Percentiles rank a stretch among this genome's conserved stretches.
Conservation (phyloP, 2,888 invertebrate genomes). For the Eupithecia vulgata region DNA sequence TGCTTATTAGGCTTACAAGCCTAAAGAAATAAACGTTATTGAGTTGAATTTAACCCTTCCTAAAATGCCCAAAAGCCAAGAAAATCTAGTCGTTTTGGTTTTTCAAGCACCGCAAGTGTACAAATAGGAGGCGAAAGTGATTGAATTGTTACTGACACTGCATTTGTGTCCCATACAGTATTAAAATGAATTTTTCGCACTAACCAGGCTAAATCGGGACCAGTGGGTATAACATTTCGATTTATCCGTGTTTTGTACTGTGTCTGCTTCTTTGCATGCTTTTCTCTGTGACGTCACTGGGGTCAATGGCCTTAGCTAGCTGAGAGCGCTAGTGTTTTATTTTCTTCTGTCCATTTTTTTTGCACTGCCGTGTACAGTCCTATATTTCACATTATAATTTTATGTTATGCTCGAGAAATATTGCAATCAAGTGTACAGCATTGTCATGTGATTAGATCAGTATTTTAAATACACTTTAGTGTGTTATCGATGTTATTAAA, state of each 20-base stretch:
- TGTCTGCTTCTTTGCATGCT: slow-evolving; percentile 76
- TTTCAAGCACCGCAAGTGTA: slow-evolving; percentile 47
- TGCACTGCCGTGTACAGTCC: slow-evolving; percentile 38
- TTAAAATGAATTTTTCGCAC: slow-evolving; percentile 49
- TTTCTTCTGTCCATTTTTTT: slow-evolving; percentile 35
- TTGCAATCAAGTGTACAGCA: slow-evolving; percentile 24
- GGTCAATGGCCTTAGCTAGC: slow-evolving; percentile 35
- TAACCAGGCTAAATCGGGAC: slow-evolving; percentile 61
- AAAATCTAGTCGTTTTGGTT: not conserved
- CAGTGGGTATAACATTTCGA: slow-evolving; percentile 53
- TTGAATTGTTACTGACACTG: slow-evolving; percentile 45
- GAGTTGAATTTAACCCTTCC: no score
- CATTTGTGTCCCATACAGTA: slow-evolving; percentile 48
- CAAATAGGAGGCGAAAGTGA: slow-evolving; percentile 56
- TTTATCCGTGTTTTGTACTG: slow-evolving; percentile 53
- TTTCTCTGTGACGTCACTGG: slow-evolving; percentile 57
- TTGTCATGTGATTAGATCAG: slow-evolving; percentile 24
- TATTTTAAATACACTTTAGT: slow-evolving; percentile 9
- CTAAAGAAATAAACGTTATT: no score
- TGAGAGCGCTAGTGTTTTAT: slow-evolving; percentile 28
- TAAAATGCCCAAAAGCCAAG: not conserved
- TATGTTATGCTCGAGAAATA: not conserved
- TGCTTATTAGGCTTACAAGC: no score
- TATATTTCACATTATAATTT: slow-evolving; percentile 3
- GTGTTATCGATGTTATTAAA: slow-evolving; percentile 29